Conservation (phyloP, 2,113 vertebrate genomes). For the Amia ocellicauda region DNA sequence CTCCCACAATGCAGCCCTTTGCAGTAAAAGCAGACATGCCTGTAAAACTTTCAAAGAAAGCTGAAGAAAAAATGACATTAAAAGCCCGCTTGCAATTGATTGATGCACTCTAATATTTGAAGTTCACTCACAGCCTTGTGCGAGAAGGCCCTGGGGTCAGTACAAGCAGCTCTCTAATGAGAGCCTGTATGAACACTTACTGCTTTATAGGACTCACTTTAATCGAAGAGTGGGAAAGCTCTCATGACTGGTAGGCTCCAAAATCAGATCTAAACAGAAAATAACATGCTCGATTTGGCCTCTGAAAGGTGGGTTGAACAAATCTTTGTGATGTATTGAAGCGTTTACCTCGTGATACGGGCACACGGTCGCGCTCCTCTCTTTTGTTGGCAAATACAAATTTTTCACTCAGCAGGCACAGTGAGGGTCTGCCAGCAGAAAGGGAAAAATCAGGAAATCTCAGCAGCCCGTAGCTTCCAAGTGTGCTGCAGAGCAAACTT, state of each 20-base stretch:
- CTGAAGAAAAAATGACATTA: conserved; percentile 82
- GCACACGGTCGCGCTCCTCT: conserved; percentile 66
- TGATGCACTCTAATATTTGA: conserved; percentile 89
- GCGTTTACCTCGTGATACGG: conserved; percentile 74
- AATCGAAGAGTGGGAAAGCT: conserved; percentile 72
- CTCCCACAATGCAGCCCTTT: conserved; percentile 63
- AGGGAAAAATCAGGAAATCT: conserved; percentile 76
- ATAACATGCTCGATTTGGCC: conserved; percentile 86
- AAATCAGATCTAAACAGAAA: conserved; percentile 85
- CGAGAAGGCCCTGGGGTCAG: conserved; percentile 75
- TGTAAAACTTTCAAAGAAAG: conserved; percentile 79
- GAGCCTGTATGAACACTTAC: conserved; percentile 63
- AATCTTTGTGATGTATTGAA: conserved; percentile 80
- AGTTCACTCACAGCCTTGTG: conserved; percentile 84
- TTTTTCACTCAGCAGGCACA: conserved; percentile 85
- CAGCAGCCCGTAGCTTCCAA: conserved; percentile 73
- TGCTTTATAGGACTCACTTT: conserved; percentile 66
- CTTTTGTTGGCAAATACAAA: conserved; percentile 85
- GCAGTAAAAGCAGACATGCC: conserved; percentile 74
- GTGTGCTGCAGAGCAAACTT: conserved; percentile 72
- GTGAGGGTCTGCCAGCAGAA: conserved; percentile 63
- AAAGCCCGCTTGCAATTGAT: conserved; percentile 80
- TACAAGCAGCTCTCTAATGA: conserved; percentile 66
- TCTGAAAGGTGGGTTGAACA: conserved; percentile 73
- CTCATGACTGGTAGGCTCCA: conserved; percentile 73